A percentile compares a stretch with the other conserved stretches of the same genome.
These are phyloP conservation scores for Rhynchonycteris naso DNA, from an alignment of 2,797 vertebrate species.

Conservation along the genomic window DNA sequence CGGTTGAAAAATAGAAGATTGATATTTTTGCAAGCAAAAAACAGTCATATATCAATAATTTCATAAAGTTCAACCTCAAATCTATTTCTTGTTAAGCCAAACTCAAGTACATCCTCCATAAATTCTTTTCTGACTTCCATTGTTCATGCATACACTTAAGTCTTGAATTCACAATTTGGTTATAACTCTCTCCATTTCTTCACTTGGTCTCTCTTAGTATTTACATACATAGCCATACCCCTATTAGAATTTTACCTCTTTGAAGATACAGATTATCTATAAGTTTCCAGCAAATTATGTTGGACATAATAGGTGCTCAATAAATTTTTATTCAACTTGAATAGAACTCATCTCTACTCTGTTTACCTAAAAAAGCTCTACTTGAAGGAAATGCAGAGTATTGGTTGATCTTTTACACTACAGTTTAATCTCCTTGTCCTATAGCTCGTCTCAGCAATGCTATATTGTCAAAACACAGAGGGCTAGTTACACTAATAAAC, in stretches of 20 bases:
- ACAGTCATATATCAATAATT: background rate
- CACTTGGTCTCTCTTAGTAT: background rate
- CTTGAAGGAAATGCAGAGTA: constrained; percentile 3
- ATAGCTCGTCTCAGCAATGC: background rate
- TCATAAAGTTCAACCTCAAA: background rate
- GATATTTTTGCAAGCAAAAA: background rate
- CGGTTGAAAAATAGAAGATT: background rate
- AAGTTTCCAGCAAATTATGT: background rate
- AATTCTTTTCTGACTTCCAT: background rate
- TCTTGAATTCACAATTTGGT: background rate
- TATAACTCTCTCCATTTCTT: background rate
- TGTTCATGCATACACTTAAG: too few species aligned
- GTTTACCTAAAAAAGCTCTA: background rate
- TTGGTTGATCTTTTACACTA: constrained; percentile 32
- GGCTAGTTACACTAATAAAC: constrained; percentile 36
- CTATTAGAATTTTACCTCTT: background rate
- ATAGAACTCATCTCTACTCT: background rate
- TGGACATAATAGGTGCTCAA: background rate
- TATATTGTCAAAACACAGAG: constrained; percentile 15
- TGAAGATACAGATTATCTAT: background rate
- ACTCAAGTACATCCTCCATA: background rate
- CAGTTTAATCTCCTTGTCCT: background rate
- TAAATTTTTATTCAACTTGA: background rate
- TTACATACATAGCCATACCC: background rate
- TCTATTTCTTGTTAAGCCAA: background rate